Percentiles rank a stretch among this genome's conserved stretches.
Conservation (phyloP, 2,113 vertebrate species). For the Nibea albiflora region DNA sequence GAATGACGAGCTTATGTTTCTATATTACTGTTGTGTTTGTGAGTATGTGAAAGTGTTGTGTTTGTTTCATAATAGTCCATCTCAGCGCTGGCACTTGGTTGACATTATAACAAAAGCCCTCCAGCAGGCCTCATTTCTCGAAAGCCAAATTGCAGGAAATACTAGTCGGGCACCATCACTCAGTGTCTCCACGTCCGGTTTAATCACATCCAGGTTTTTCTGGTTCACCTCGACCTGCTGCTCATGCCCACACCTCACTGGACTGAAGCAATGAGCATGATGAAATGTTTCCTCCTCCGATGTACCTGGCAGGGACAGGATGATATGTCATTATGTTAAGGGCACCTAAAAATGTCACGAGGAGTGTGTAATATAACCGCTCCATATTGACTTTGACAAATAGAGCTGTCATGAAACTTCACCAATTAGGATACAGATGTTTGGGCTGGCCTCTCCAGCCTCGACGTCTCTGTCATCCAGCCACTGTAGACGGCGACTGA, state of each 20-base stretch:
- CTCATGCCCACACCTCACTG: neutral
- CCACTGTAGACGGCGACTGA: slow-evolving; percentile 21
- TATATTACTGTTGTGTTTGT: neutral
- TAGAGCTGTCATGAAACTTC: slow-evolving; percentile 45
- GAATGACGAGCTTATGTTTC: neutral
- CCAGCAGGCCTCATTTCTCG: slow-evolving; percentile 8
- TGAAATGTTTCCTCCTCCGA: slow-evolving; percentile 35
- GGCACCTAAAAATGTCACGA: slow-evolving; percentile 49
- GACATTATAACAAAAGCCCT: slow-evolving; percentile 32
- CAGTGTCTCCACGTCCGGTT: slow-evolving; percentile 42
- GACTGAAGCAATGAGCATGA: slow-evolving; percentile 19
- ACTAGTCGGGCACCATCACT: slow-evolving; percentile 29
- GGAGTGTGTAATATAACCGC: slow-evolving; percentile 29
- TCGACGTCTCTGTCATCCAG: slow-evolving; percentile 28
- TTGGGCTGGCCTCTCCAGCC: slow-evolving; percentile 36
- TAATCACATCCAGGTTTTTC: slow-evolving; percentile 42
- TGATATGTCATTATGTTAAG: slow-evolving; percentile 58
- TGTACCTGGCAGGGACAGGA: slow-evolving; percentile 30
- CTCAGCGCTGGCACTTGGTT: slow-evolving; percentile 26
- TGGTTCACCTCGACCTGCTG: slow-evolving; percentile 41
- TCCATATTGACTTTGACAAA: slow-evolving; percentile 54
- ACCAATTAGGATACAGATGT: slow-evolving; percentile 60
- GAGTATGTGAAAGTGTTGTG: neutral
- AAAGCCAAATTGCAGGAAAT: slow-evolving; percentile 44
- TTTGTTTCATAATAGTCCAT: slow-evolving; percentile 14